These are phyloP conservation scores for Ceratotherium simum DNA, from an alignment of 2,113 vertebrate species.

Conservation along the genomic window DNA sequence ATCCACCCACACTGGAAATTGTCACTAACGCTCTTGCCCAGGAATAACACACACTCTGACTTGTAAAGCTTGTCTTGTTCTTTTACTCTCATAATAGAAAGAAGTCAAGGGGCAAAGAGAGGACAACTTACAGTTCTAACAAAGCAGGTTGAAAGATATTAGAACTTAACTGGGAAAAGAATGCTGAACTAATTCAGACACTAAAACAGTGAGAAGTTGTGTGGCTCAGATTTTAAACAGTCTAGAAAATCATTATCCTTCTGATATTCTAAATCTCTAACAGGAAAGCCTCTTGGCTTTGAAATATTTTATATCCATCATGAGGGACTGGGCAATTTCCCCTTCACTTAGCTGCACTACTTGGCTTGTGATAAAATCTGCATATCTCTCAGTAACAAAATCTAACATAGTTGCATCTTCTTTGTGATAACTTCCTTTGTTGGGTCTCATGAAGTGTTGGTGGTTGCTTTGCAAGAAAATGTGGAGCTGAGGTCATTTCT, in stretches of 20 bases:
- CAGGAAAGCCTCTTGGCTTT: neutral
- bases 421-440: neutral
- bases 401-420: neutral
- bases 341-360: neutral
- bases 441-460: neutral
- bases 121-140: neutral
- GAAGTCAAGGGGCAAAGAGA: conserved; percentile 53
- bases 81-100: conserved; percentile 58
- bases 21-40: conserved; percentile 73
- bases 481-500: neutral
- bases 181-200: neutral
- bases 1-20: conserved; percentile 84
- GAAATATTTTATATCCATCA: neutral
- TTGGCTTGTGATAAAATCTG: conserved; percentile 42
- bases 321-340: neutral
- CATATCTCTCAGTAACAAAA: neutral
- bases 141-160: conserved; percentile 32
- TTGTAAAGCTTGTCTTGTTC: conserved; percentile 52
- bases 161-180: neutral
- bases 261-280: neutral
- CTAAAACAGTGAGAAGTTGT: neutral
- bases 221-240: neutral
- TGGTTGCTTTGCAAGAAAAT: conserved; percentile 55
- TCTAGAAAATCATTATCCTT: neutral
- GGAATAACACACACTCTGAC: conserved; percentile 68